Evolutionary conservation across 2,113 vertebrate species (phyloP).

Genomic region (Epinephelus fuscoguttatus): DNA sequence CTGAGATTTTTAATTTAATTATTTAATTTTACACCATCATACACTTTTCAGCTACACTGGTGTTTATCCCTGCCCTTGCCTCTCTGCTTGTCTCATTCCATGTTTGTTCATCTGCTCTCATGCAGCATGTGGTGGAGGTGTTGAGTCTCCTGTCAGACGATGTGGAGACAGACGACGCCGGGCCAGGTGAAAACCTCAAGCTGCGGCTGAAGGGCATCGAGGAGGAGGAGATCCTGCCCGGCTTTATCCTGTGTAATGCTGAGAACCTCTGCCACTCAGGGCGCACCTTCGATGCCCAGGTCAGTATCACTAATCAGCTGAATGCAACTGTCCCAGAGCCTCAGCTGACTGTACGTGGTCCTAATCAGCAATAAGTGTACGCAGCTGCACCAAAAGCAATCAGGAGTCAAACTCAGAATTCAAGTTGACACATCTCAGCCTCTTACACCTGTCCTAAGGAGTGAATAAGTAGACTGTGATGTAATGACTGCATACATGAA

Average conservation of each 20-base stretch:
- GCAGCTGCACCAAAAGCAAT: not conserved
- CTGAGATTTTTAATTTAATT: no score
- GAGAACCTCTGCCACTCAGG: slow-evolving; percentile 98
- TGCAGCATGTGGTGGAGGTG: slow-evolving; percentile 96
- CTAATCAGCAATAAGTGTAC: no score
- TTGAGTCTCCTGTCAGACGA: slow-evolving; percentile 97
- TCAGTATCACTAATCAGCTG: slow-evolving; percentile 58
- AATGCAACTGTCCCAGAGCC: not conserved
- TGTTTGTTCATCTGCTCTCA: fast-evolving
- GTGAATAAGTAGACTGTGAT: not conserved
- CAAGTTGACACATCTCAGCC: not conserved
- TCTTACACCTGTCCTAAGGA: not conserved
- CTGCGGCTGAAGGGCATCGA: slow-evolving; percentile 97
- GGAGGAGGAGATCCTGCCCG: slow-evolving; percentile 98
- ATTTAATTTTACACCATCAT: not conserved
- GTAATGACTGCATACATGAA: not conserved
- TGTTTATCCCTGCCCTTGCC: slow-evolving; percentile 56
- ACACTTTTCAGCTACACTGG: no score
- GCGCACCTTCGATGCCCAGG: slow-evolving; percentile 98
- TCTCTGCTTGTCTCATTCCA: not conserved
- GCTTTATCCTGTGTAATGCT: slow-evolving; percentile 96
- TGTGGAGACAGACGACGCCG: slow-evolving; percentile 95
- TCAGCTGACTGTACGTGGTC: not conserved
- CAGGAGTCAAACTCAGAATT: no score
- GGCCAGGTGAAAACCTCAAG: slow-evolving; percentile 96